Evolutionary conservation across 1,140 invertebrate species (phyloP), one percentile per base, ranked within the genome.

Genomic region (Dolichoris vasculosae): DNA sequence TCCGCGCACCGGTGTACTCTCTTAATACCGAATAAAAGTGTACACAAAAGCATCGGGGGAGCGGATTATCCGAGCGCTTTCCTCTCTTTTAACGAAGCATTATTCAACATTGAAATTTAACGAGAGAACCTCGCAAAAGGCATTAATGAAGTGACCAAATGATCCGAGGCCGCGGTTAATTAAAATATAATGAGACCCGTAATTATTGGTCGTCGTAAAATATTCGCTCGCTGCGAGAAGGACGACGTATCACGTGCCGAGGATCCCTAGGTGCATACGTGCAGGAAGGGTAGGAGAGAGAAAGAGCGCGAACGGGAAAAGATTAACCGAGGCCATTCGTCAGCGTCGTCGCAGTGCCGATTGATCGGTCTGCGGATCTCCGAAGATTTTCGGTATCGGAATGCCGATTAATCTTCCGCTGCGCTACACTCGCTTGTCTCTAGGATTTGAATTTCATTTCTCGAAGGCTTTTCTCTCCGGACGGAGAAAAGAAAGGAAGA

Each of bases 121-220:
- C 89, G 91, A 91, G 89, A 88, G 63, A 26, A 48, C 55, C 88
- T 90, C 90, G 71, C 92, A 91, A 91, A 90, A 88, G 89, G 89
- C 90, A 90, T 92, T 91, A 92, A 91, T 90, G 91, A 92, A 90
- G 83, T 87, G 87, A 67, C 86, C 81, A 2, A 79, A 26, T 63
- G 51, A 78, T 55, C 76, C 48, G 30, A 9, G 76, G 86, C 85
- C 87, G 79, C 88, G 81, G 89, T 91, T 92, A 92, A 93, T 93
- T 92, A 93, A 92, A 92, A 92, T 92, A 92, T 93, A 93, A 93
- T 91, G 92, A 93, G 92, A 89, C 88, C 88, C 89, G 90, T 92
- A 91, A 92, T 92, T 91, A 91, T 90, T 87, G 87, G 82, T 87
- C 73, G 88, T 91, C 91, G 90, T 91, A 90, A 91, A 92, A 85